phyloP scores from a whole-genome alignment of 2,113 vertebrate species.

The Strix uralensis region DNA sequence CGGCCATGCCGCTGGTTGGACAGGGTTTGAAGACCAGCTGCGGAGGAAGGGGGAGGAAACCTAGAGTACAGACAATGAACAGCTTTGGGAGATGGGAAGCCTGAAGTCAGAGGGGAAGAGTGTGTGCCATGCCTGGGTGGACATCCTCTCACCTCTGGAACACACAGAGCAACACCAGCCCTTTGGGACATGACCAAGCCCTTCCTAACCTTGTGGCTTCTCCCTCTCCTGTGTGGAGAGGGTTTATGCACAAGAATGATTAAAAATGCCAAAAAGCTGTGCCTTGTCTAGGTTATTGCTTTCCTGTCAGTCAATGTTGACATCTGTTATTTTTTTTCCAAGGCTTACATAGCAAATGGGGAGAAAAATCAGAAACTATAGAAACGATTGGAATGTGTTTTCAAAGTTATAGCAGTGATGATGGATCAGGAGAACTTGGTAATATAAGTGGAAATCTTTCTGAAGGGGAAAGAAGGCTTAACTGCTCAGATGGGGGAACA shows the following conservation, averaged over 20 bases:
- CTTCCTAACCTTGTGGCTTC: neutral
- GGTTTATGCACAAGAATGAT: neutral
- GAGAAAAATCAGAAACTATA: neutral
- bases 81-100: neutral
- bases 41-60: neutral
- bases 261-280: neutral
- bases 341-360: neutral
- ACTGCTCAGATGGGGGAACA: neutral
- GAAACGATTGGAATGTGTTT: neutral
- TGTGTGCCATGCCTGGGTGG: neutral
- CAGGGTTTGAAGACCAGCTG: neutral
- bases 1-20: neutral
- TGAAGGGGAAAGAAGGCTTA: neutral
- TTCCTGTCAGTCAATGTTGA: neutral
- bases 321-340: neutral
- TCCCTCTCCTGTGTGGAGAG: neutral
- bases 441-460: neutral
- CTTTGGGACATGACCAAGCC: neutral
- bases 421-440: neutral
- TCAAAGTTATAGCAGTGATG: neutral
- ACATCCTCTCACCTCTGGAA: neutral
- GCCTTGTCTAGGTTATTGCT: neutral
- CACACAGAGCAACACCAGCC: neutral
- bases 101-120: neutral
- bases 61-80: neutral